Evolutionary conservation across 2,113 vertebrate species (phyloP), one percentile per base, ranked within the genome.

Genomic region (Brachypteracias leptosomus): DNA sequence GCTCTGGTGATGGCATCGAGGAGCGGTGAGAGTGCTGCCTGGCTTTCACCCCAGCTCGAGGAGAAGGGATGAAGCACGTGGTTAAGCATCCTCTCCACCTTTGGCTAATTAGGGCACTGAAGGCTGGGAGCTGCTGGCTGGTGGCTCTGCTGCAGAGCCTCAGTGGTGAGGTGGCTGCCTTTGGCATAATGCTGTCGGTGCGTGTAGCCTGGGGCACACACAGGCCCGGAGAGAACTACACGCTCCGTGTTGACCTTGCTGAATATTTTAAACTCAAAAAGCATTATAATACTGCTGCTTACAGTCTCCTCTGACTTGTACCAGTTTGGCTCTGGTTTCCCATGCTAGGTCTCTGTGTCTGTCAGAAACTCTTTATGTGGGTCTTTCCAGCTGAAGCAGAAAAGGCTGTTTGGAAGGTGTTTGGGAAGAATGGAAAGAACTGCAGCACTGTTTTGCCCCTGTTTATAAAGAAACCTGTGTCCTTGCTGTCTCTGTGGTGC

Each of bases 1-100:
- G 15, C 78, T 51, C 21, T 13, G 40, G 66, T 2, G 5, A 2
- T 12, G 46, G 26, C 0, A 0, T 12, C 3, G 2, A 61, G 77
- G 33, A 77, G 18, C 0, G 1, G 16, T 24, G 42, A 1, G 5
- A 42, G 33, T 0, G 13, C n/a, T 73, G 42, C 46, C 38, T 61
- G 13, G 40, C 49, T 63, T 38, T 46, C 72, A 42, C 46, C 29
- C 47, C 1, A 1, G 4, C 21, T 42, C 0, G 1, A 75, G 68
- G 40, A n/a, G 54, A 52, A 58, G 57, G 46, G 35, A 9, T 11
- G 44, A 52, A 54, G 16, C 17, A 2, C 38, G 36, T 11, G 2
- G 5, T 70, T 59, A 59, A 12, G 40, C 2, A 4, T 80, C 20
- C 12, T 65, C 33, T 71, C 36, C 21, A 51, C 75, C 58, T 67